A percentile compares a stretch with the other conserved stretches of the same genome.
Conservation (phyloP, 2,888 invertebrate genomes). For the Sisyra nigra region DNA sequence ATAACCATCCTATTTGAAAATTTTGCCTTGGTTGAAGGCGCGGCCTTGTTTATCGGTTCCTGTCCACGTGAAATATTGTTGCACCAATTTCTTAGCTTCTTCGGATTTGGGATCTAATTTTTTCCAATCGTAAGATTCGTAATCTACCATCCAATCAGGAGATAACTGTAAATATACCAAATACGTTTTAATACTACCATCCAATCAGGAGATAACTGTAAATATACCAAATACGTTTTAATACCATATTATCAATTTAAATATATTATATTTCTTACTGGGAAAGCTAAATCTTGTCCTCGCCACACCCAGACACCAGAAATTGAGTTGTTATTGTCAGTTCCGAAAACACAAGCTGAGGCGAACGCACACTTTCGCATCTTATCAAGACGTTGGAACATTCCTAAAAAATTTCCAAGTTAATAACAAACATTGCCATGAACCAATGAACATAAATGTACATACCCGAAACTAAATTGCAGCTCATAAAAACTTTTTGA, state of each 20-base stretch:
- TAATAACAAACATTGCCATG: background rate
- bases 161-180: too few relatives aligned
- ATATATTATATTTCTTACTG: constrained; percentile 28
- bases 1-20: constrained; percentile 74
- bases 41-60: constrained; percentile 77
- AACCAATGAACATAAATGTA: constrained; percentile 3
- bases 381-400: constrained; percentile 97
- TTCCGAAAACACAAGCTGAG: constrained; percentile 85
- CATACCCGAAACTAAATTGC: constrained; percentile 84
- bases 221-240: background rate
- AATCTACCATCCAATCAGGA: constrained; percentile 93
- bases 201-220: constrained; percentile 82
- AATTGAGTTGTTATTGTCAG: constrained; percentile 81
- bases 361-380: constrained; percentile 95
- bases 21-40: constrained; percentile 96
- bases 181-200: constrained; percentile 41
- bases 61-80: constrained; percentile 81
- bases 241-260: background rate
- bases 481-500: constrained; percentile 90
- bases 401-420: constrained; percentile 39
- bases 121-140: constrained; percentile 90
- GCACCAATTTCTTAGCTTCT: constrained; percentile 73
- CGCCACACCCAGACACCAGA: constrained; percentile 98
- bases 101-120: constrained; percentile 70
- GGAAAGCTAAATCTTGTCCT: constrained; percentile 85